Conservation (phyloP, 2,797 vertebrate genomes). For the Sciurus vulgaris region DNA sequence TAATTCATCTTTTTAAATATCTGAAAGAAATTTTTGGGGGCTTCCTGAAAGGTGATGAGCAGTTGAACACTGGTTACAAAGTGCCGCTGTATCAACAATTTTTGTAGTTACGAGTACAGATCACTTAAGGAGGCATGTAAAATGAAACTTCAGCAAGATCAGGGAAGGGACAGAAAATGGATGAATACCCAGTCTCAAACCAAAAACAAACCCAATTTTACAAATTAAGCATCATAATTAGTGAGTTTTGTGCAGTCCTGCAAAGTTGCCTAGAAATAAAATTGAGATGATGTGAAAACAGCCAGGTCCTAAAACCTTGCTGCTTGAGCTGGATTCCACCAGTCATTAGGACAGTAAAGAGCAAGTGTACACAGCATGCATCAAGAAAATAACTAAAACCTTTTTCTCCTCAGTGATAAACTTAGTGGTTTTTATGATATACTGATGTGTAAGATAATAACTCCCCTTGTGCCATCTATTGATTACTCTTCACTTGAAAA, state of each 20-base stretch:
- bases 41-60: background rate
- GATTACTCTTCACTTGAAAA: background rate
- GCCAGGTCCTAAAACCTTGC: background rate
- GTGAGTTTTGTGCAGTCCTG: background rate
- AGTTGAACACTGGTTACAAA: background rate
- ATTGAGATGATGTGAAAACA: background rate
- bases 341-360: background rate
- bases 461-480: background rate
- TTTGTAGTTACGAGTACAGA: background rate
- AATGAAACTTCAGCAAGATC: background rate
- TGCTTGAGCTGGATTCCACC: conserved; percentile 49
- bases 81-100: too few species aligned
- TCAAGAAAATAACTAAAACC: background rate
- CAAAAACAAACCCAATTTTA: background rate
- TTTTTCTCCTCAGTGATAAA: background rate
- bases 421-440: background rate
- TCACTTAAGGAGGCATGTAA: background rate
- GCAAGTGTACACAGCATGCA: background rate
- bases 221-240: background rate
- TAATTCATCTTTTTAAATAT: background rate
- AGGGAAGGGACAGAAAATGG: background rate
- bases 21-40: background rate
- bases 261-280: background rate
- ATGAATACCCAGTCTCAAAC: background rate
- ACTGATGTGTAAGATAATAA: background rate